Evolutionary conservation across 2,113 vertebrate species (phyloP), one percentile per base, ranked within the genome.

Genomic region (Phylloscopus trochilus): DNA sequence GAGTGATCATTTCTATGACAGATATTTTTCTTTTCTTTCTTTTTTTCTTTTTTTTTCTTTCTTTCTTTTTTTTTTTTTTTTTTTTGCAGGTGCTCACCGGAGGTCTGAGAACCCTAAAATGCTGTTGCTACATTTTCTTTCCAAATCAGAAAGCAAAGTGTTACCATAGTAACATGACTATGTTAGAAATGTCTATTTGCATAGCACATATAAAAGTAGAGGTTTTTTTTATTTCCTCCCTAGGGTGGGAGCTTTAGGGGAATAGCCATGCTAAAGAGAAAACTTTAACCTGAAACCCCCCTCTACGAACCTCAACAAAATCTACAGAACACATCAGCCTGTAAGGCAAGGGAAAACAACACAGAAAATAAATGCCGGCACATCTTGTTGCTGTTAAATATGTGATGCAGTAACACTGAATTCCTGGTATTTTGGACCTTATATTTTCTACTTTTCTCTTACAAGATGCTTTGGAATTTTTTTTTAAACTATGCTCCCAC

Each of bases 151-250:
- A 98, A 98, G 98, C 97, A 96, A 98, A 98, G 97, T 95, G 98
- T 98, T 98, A 98, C 98, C 98, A 98, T 98, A 98, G 98, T 97
- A 98, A 98, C 98, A 88, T 97, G 97, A 98, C 98, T 97, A 97
- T 96, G 97, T 98, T 97, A 97, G 97, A 98, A 97, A 98, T 97
- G 97, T 98, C 98, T 98, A 94, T 98, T 98, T 98, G 98, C 98
- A 98, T 98, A 98, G 98, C 97, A 98, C 98, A 97, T 97, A 97
- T 97, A 98, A 96, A 98, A 97, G 97, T 97, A 97, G 96, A 96
- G 89, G 87, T 64, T 68, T 94, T 96, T 75, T 72, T 92, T 94
- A 93, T 97, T 90, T 94, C 86, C 95, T 90, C 63, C 84, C 95
- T 91, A 87, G 72, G 52, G 84, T 87, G 79, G 84, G 83, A 95